These are phyloP conservation scores for Hyphantria cunea DNA, from an alignment of 1,140 invertebrate genomes.

Conservation along the genomic window DNA sequence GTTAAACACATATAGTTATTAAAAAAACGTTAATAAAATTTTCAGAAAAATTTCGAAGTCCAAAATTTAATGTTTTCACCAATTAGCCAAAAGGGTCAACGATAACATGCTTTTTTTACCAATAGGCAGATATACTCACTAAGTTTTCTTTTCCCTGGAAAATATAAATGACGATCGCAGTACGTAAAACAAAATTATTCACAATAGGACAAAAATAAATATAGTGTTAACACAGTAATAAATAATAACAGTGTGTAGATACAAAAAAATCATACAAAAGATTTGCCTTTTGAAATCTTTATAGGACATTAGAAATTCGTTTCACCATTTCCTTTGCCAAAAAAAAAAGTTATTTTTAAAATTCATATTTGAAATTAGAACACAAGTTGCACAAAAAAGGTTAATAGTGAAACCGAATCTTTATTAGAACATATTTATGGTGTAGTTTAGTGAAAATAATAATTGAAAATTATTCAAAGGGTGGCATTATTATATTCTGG, in stretches of 20 bases:
- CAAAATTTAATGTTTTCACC: conserved; percentile 15
- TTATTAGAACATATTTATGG: conserved; percentile 33
- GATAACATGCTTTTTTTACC: conserved; percentile 46
- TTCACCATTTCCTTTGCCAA: conserved; percentile 19
- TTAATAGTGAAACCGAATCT: conserved; percentile 26
- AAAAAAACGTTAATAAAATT: conserved; percentile 28
- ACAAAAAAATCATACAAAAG: conserved; percentile 33
- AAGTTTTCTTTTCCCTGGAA: conserved; percentile 88
- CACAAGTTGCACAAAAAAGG: conserved; percentile 14
- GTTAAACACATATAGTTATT: conserved; percentile 15
- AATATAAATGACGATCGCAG: conserved; percentile 80
- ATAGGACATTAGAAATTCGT: conserved; percentile 19
- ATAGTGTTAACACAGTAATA: conserved; percentile 24
- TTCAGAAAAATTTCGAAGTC: conserved; percentile 28
- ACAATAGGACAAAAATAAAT: conserved; percentile 20
- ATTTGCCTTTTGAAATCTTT: conserved; percentile 57
- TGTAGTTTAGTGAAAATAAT: conserved; percentile 47
- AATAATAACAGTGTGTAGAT: conserved; percentile 9
- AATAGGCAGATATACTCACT: conserved; percentile 83
- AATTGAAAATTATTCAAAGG: conserved; percentile 64
- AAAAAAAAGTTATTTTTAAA: neutral
- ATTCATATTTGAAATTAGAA: neutral
- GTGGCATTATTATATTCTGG: conserved; percentile 41
- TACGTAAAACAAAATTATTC: conserved; percentile 49
- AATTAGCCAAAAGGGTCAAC: conserved; percentile 31